Percentiles rank a stretch among this genome's conserved stretches.
Evolutionary conservation across 2,888 invertebrate species (phyloP).

Genomic region (Venusia cambrica): DNA sequence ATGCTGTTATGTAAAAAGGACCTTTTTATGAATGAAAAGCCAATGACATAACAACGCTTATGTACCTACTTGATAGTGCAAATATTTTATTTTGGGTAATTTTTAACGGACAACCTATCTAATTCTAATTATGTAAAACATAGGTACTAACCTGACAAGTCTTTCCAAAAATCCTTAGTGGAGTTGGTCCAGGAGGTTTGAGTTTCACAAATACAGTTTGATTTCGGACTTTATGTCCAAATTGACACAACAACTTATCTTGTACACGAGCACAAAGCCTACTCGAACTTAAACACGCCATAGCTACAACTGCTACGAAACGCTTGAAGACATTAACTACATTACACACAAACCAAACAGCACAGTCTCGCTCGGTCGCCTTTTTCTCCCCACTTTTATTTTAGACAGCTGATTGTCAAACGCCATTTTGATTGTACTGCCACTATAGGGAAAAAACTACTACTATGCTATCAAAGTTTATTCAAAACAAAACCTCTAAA

Average conservation of each 20-base stretch:
- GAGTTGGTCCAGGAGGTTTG: conserved; percentile 83
- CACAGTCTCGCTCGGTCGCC: conserved; percentile 54
- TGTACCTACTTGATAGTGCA: not conserved
- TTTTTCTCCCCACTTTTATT: conserved; percentile 73
- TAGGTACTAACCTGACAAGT: conserved; percentile 75
- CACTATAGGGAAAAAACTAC: conserved; percentile 21
- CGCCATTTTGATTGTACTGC: conserved; percentile 51
- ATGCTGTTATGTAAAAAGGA: conserved; percentile 49
- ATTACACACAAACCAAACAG: conserved; percentile 57
- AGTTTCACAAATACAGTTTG: conserved; percentile 86
- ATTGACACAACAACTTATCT: conserved; percentile 90
- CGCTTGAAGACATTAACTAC: conserved; percentile 79
- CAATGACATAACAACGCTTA: conserved; percentile 11
- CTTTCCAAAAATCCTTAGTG: conserved; percentile 77
- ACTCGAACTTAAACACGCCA: conserved; percentile 92
- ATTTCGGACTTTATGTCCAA: conserved; percentile 85
- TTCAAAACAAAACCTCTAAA: not conserved
- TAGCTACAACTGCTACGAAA: conserved; percentile 88
- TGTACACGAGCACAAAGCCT: conserved; percentile 90
- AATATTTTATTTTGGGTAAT: conserved; percentile 1
- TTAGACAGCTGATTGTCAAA: conserved; percentile 77
- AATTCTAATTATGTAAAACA: no score
- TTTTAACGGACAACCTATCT: not conserved
- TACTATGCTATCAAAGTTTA: conserved; percentile 12
- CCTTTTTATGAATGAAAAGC: conserved; percentile 23